Conservation (phyloP, 2,113 vertebrate genomes). For the Thymallus thymallus region DNA sequence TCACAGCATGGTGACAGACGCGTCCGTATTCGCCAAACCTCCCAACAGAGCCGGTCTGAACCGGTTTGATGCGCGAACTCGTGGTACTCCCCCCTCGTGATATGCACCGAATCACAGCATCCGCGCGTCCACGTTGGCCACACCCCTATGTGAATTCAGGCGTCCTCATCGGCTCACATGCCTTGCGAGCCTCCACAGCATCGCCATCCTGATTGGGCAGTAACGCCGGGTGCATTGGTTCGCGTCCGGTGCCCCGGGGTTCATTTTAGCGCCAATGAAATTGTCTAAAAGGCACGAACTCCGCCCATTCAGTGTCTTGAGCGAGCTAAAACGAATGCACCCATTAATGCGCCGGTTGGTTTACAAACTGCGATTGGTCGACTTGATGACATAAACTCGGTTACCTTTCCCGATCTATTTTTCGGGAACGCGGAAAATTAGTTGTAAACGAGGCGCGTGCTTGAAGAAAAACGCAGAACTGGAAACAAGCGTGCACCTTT, state of each 20-base stretch:
- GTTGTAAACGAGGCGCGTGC: constrained; percentile 75
- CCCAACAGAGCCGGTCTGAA: constrained; percentile 75
- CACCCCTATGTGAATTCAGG: constrained; percentile 6
- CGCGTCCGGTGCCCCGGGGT: too few relatives aligned
- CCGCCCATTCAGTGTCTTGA: too few relatives aligned
- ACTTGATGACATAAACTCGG: constrained; percentile 20
- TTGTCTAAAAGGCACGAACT: too few relatives aligned
- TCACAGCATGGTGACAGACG: constrained; percentile 51
- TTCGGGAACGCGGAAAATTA: constrained; percentile 55
- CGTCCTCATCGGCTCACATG: constrained; percentile 53
- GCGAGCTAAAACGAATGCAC: background rate
- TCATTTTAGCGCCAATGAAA: too few relatives aligned
- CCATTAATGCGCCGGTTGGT: background rate
- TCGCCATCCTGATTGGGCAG: constrained; percentile 36
- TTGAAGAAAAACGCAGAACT: constrained; percentile 40
- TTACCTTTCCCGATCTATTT: constrained; percentile 54
- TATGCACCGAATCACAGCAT: constrained; percentile 48
- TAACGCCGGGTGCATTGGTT: background rate
- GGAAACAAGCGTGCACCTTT: constrained; percentile 62
- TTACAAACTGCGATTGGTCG: constrained; percentile 53
- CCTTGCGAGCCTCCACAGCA: constrained; percentile 43
- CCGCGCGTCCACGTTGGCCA: constrained; percentile 39
- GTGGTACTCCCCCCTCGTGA: constrained; percentile 44
- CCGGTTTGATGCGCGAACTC: constrained; percentile 75
- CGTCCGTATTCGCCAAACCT: constrained; percentile 57